A percentile compares a stretch with the other conserved stretches of the same genome.
These are phyloP conservation scores for Agapostemon virescens DNA, from an alignment of 2,888 invertebrate genomes.

Conservation along the genomic window DNA sequence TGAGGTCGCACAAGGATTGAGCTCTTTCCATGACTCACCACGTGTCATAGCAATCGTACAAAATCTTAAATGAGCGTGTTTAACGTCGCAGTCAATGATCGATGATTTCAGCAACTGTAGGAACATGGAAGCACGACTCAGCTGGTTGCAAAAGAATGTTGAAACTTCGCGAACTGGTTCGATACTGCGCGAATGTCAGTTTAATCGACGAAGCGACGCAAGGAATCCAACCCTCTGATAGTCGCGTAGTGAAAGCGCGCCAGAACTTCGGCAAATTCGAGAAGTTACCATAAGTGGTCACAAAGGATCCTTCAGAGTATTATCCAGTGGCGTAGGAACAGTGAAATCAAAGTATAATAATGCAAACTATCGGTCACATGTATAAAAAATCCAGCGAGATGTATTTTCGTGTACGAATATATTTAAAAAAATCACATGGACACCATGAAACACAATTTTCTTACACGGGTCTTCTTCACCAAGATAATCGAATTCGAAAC, in stretches of 20 bases:
- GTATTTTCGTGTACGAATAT: not conserved
- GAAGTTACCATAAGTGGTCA: conserved; percentile 36
- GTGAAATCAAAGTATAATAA: not conserved
- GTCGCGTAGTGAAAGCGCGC: conserved; percentile 24
- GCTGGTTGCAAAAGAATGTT: not conserved
- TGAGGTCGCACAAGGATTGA: too few relatives aligned
- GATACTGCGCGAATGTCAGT: conserved; percentile 11
- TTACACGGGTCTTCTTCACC: not conserved
- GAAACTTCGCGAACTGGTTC: conserved; percentile 7
- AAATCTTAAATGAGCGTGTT: not conserved
- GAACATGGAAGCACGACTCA: not conserved
- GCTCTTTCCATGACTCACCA: not conserved
- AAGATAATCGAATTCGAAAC: not conserved
- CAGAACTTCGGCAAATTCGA: conserved; percentile 44
- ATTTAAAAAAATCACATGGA: not conserved
- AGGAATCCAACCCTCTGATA: conserved; percentile 2
- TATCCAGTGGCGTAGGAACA: conserved; percentile 42
- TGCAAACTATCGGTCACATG: not conserved
- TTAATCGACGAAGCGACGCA: conserved; percentile 30
- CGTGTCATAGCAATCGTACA: not conserved
- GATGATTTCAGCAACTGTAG: not conserved
- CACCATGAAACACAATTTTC: not conserved
- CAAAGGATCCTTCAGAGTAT: conserved; percentile 29
- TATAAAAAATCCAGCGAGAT: not conserved
- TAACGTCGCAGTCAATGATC: not conserved